phyloP scores from a whole-genome alignment of 2,797 vertebrate species.

The Australoheros facetus region DNA sequence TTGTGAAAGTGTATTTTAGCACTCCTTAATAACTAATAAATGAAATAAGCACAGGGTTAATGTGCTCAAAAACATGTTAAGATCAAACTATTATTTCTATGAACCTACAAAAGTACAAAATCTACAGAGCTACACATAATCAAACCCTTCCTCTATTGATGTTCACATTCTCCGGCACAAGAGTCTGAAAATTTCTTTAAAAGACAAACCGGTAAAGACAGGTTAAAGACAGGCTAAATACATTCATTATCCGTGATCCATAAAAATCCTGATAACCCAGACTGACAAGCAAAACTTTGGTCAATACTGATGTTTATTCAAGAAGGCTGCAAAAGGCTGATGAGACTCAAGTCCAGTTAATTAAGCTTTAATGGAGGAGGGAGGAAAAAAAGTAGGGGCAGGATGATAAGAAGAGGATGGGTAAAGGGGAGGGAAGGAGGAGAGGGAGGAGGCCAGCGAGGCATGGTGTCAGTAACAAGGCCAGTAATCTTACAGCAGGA shows the following conservation, averaged over 20 bases:
- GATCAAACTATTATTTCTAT: background rate
- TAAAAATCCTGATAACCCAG: conserved; percentile 44
- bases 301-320: conserved; percentile 72
- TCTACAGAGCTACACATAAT: background rate
- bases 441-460: conserved; percentile 48
- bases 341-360: conserved; percentile 62
- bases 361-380: conserved; percentile 64
- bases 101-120: conserved; percentile 5
- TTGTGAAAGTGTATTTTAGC: conserved; percentile 7
- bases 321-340: conserved; percentile 40
- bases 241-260: conserved; percentile 47
- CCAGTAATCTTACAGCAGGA: conserved; percentile 66
- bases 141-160: conserved; percentile 39
- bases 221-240: conserved; percentile 37
- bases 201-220: conserved; percentile 19
- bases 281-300: conserved; percentile 56
- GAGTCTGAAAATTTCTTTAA: conserved; percentile 21
- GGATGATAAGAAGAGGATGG: conserved; percentile 49
- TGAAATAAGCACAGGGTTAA: background rate
- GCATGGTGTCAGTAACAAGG: conserved; percentile 71
- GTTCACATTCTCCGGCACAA: conserved; percentile 36
- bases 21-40: background rate
- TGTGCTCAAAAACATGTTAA: background rate
- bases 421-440: conserved; percentile 20
- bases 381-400: background rate